phyloP scores from a whole-genome alignment of 2,797 vertebrate genomes.

The Enteromius mattozi region DNA sequence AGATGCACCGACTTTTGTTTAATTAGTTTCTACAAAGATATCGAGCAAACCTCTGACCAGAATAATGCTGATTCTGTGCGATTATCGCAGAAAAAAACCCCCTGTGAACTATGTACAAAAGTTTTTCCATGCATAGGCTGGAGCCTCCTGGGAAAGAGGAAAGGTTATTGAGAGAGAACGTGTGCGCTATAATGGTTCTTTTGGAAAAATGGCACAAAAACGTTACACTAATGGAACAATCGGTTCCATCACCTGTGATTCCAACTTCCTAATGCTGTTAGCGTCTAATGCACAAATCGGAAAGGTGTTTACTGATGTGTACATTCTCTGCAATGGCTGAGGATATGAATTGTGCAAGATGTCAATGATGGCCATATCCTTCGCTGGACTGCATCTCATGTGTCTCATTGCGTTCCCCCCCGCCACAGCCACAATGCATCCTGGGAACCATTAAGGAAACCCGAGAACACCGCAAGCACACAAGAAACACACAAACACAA shows the following conservation, averaged over 20 bases:
- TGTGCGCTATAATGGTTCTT: slow-evolving; percentile 22
- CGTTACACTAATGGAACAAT: slow-evolving; percentile 12
- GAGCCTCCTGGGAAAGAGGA: slow-evolving; percentile 60
- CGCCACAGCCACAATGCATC: slow-evolving; percentile 83
- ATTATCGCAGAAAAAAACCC: slow-evolving; percentile 69
- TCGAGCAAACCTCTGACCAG: slow-evolving; percentile 69
- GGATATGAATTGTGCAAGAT: slow-evolving; percentile 50
- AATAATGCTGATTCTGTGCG: slow-evolving; percentile 74
- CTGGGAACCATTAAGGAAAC: slow-evolving; percentile 87
- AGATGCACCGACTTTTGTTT: slow-evolving; percentile 67
- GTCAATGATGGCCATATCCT: slow-evolving; percentile 61
- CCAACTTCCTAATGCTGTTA: slow-evolving; percentile 35
- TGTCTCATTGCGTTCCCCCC: slow-evolving; percentile 78
- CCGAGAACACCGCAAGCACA: slow-evolving; percentile 81
- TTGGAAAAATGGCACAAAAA: slow-evolving; percentile 37
- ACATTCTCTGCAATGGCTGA: slow-evolving; percentile 19
- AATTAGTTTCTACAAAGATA: slow-evolving; percentile 83
- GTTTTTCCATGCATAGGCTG: slow-evolving; percentile 42
- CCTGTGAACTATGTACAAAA: slow-evolving; percentile 55
- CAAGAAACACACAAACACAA: slow-evolving; percentile 81
- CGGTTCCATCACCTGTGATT: slow-evolving; percentile 15
- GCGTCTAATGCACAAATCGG: slow-evolving; percentile 43
- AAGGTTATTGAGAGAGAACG: slow-evolving; percentile 5
- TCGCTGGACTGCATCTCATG: slow-evolving; percentile 77
- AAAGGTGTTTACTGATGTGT: slow-evolving; percentile 46